These are phyloP conservation scores for Melipona bicolor DNA, from an alignment of 2,888 invertebrate species.

Conservation along the genomic window DNA sequence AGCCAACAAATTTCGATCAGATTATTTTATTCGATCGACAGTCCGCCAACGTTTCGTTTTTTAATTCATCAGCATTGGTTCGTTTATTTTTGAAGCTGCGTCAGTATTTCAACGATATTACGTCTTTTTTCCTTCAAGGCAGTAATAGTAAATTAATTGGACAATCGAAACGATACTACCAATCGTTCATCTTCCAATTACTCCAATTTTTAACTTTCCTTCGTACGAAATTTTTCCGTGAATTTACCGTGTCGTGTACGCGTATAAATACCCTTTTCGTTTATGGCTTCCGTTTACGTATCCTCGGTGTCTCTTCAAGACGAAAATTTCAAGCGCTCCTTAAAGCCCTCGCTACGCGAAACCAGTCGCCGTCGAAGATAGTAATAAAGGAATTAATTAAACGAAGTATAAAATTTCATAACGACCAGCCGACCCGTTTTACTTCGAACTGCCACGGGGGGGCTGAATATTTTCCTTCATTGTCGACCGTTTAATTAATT, in stretches of 20 bases:
- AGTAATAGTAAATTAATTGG: too few species aligned
- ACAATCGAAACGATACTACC: too few species aligned
- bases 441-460: slow-evolving; percentile 8
- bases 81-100: too few species aligned
- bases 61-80: too few species aligned
- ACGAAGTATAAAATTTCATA: slow-evolving; percentile 44
- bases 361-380: slow-evolving; percentile 29
- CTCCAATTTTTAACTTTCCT: not conserved
- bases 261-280: not conserved
- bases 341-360: slow-evolving; percentile 12
- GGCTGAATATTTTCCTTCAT: slow-evolving; percentile 45
- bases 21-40: too few species aligned
- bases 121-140: too few species aligned
- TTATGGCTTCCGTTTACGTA: not conserved
- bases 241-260: too few species aligned
- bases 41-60: too few species aligned
- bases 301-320: not conserved
- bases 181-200: not conserved
- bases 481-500: slow-evolving; percentile 48
- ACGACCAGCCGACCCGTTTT: slow-evolving; percentile 1
- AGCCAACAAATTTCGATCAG: too few species aligned
- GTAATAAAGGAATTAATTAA: slow-evolving; percentile 42
- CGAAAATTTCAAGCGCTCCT: slow-evolving; percentile 18
- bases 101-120: too few species aligned
- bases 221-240: not conserved